phyloP scores from a whole-genome alignment of 37 sponge, comb jelly and placozoan species.

The Agelas oroides region DNA sequence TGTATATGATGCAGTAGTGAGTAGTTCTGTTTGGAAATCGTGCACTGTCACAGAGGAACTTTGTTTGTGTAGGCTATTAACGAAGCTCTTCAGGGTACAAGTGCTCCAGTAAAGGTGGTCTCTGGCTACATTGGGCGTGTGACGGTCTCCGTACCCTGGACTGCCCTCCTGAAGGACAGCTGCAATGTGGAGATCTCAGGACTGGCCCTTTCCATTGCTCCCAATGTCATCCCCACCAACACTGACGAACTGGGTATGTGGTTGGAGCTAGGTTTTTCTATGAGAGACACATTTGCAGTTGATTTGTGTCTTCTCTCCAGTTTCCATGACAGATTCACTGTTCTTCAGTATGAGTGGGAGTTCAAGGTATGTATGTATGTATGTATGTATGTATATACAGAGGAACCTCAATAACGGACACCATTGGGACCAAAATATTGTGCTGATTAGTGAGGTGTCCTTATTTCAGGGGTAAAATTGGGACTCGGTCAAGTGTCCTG shows the following conservation, averaged over 20 bases:
- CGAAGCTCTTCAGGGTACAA: conserved; percentile 70
- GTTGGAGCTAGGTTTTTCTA: no score
- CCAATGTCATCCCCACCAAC: background rate
- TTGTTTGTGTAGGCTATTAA: conserved; percentile 72
- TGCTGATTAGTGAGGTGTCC: no score
- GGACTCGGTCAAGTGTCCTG: no score
- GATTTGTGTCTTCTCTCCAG: conserved; percentile 19
- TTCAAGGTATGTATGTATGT: conserved; percentile 22
- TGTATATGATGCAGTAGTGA: no score
- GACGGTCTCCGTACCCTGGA: conserved; percentile 89
- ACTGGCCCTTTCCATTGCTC: conserved; percentile 76
- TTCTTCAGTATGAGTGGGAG: conserved; percentile 73
- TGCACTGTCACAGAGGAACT: no score
- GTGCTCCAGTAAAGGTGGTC: conserved; percentile 78
- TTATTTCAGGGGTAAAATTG: no score
- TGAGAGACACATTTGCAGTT: no score
- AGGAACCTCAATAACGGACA: no score
- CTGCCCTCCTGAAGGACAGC: conserved; percentile 83
- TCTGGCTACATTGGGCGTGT: conserved; percentile 80
- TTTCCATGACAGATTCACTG: conserved; percentile 80
- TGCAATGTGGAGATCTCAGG: conserved; percentile 84
- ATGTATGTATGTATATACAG: background rate
- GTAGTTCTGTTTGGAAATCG: no score
- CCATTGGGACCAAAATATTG: no score
- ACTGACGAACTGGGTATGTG: no score